These are phyloP conservation scores for Nomada flava DNA, from an alignment of 2,888 invertebrate genomes.

Conservation along the genomic window DNA sequence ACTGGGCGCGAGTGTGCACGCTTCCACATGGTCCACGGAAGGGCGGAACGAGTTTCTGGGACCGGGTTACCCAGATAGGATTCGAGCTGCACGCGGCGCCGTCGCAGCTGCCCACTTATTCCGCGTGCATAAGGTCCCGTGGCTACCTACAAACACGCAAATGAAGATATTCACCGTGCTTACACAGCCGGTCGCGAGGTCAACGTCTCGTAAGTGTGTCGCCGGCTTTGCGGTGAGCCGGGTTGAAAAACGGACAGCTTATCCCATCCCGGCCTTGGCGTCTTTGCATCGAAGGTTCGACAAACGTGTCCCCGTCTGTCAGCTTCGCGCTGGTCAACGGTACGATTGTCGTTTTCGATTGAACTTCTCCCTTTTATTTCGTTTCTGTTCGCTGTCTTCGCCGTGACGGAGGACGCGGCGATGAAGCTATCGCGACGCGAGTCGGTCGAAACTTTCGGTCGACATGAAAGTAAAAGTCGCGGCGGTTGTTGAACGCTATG, in stretches of 20 bases:
- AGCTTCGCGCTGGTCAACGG: background rate
- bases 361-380: background rate
- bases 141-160: conserved; percentile 71
- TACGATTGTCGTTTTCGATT: background rate
- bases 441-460: background rate
- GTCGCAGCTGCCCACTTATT: conserved; percentile 74
- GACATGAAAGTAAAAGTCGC: background rate
- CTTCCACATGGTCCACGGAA: conserved; percentile 68
- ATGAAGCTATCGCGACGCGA: too few relatives aligned
- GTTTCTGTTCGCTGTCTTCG: background rate
- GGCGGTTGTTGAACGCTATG: background rate
- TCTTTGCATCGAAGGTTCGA: conserved; percentile 46
- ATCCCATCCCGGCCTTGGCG: conserved; percentile 60
- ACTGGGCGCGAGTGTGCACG: conserved; percentile 28
- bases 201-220: conserved; percentile 75
- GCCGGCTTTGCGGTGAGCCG: conserved; percentile 50
- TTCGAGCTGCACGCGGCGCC: conserved; percentile 58
- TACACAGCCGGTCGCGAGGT: conserved; percentile 68
- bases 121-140: conserved; percentile 61
- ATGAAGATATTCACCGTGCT: conserved; percentile 73
- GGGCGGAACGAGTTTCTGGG: conserved; percentile 80
- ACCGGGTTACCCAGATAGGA: conserved; percentile 82
- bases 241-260: conserved; percentile 64
- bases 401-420: too few relatives aligned
- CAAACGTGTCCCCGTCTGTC: conserved; percentile 44